A percentile compares a stretch with the other conserved stretches of the same genome.
Evolutionary conservation across 2,888 invertebrate genomes (phyloP).

Genomic region (Zootermopsis nevadensis): DNA sequence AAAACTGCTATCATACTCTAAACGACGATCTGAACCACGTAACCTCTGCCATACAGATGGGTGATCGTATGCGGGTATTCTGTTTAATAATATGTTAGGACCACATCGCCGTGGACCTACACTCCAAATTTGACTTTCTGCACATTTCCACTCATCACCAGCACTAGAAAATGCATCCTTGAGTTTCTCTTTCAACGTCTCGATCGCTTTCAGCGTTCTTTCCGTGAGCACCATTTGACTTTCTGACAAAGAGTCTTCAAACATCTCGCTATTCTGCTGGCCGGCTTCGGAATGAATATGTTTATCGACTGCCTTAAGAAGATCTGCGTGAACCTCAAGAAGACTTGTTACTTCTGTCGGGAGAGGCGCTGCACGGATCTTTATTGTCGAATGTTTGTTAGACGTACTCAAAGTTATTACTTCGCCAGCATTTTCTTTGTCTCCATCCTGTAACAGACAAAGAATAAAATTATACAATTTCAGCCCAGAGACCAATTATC

Average conservation of each 20-base stretch:
- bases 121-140: slow-evolving; percentile 84
- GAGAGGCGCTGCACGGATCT: slow-evolving; percentile 80
- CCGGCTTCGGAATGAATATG: slow-evolving; percentile 18
- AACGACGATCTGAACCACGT: slow-evolving; percentile 53
- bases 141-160: slow-evolving; percentile 66
- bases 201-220: slow-evolving; percentile 64
- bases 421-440: slow-evolving; percentile 64
- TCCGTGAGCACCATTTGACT: slow-evolving; percentile 46
- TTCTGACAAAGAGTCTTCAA: neutral
- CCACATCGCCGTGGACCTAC: slow-evolving; percentile 89
- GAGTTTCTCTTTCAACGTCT: slow-evolving; percentile 69
- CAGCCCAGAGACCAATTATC: too few species aligned
- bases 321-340: slow-evolving; percentile 76
- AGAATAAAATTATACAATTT: too few species aligned
- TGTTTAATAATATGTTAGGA: slow-evolving; percentile 86
- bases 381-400: slow-evolving; percentile 77
- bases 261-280: slow-evolving; percentile 7
- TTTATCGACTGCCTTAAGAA: slow-evolving; percentile 66
- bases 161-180: slow-evolving; percentile 70
- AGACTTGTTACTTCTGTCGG: slow-evolving; percentile 77
- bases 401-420: slow-evolving; percentile 72
- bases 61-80: slow-evolving; percentile 74
- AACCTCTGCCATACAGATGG: slow-evolving; percentile 66
- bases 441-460: slow-evolving; percentile 60
- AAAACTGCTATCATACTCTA: slow-evolving; percentile 76